A percentile compares a stretch with the other conserved stretches of the same genome.
Conservation (phyloP, 2,113 vertebrate species). For the Corvus moneduloides region DNA sequence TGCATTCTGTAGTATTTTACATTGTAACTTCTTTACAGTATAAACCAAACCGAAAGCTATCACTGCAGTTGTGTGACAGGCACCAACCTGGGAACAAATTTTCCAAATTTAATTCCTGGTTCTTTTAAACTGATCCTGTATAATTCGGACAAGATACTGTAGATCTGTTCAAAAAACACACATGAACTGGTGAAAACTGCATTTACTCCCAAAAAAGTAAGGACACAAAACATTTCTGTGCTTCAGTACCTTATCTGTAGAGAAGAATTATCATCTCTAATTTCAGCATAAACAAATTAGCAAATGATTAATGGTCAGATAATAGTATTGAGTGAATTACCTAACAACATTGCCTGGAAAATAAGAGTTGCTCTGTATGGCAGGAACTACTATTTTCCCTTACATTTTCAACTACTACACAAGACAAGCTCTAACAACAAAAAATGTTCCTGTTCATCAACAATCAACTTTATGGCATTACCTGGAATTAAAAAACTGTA, state of each 20-base stretch:
- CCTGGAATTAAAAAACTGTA: conserved; percentile 90
- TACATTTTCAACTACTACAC: neutral
- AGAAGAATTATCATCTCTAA: neutral
- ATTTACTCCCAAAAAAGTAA: neutral
- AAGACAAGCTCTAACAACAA: neutral
- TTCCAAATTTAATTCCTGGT: neutral
- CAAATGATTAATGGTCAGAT: neutral
- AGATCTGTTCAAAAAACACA: neutral
- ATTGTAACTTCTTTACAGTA: neutral
- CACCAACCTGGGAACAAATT: neutral
- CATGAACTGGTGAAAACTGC: accelerated
- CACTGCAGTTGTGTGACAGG: neutral
- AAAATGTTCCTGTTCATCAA: neutral
- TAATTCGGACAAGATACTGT: accelerated
- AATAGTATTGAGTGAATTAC: neutral
- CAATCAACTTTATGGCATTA: conserved; percentile 38
- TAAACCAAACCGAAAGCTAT: neutral
- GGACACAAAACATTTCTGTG: neutral
- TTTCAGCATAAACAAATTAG: neutral
- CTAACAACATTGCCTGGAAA: neutral
- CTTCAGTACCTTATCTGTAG: neutral
- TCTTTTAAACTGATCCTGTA: neutral
- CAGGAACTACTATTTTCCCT: neutral
- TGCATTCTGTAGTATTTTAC: neutral
- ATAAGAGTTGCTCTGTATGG: neutral